These are phyloP conservation scores for Pyrgus malvae DNA, from an alignment of 2,888 invertebrate genomes.

Conservation along the genomic window DNA sequence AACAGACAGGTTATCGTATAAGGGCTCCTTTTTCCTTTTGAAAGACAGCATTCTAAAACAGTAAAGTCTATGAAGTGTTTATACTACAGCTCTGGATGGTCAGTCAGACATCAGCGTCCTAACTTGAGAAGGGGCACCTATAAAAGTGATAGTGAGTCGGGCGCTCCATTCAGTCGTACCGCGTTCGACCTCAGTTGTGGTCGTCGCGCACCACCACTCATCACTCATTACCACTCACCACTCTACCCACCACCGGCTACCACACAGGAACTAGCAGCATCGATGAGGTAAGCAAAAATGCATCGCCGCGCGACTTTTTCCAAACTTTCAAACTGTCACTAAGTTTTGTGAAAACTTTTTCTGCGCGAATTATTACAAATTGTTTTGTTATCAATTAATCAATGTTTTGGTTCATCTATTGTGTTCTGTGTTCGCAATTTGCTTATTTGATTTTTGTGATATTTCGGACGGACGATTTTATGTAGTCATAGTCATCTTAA, in stretches of 20 bases:
- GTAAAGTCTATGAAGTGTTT: too few relatives aligned
- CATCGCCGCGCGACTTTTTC: conserved; percentile 16
- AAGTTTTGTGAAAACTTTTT: not conserved
- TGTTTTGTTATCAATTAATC: not conserved
- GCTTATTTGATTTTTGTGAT: not conserved
- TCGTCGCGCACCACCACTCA: conserved; percentile 35
- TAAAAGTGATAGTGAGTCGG: conserved; percentile 63
- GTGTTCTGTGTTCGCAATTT: not conserved
- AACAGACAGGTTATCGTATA: too few relatives aligned
- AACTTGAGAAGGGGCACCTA: conserved; percentile 61
- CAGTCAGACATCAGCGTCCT: conserved; percentile 6
- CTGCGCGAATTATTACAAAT: conserved; percentile 1
- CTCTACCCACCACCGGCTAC: not conserved
- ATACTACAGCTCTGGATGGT: conserved; percentile 4
- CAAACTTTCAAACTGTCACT: not conserved
- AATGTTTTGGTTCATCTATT: not conserved
- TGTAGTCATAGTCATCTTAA: too few relatives aligned
- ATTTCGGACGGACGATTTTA: too few relatives aligned
- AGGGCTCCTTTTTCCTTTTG: too few relatives aligned
- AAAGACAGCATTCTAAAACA: too few relatives aligned
- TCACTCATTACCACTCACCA: conserved; percentile 2
- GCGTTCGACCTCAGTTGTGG: conserved; percentile 47
- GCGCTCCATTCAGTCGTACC: conserved; percentile 69
- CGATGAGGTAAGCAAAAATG: conserved; percentile 17
- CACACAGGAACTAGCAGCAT: not conserved